Conservation (phyloP, 2,113 vertebrate genomes). For the Herpailurus yagouaroundi region DNA sequence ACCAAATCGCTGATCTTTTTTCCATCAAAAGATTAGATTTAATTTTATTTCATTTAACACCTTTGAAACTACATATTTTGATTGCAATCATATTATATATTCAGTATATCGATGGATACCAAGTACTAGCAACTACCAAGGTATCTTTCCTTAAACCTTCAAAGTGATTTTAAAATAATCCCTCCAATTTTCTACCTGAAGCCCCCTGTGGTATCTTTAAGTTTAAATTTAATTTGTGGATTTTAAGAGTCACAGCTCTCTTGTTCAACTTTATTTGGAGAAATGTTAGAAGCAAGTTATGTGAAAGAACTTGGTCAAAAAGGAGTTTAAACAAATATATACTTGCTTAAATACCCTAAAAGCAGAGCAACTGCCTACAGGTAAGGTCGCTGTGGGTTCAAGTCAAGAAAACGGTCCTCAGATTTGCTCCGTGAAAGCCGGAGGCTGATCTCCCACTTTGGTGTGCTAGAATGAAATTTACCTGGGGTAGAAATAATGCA, state of each 20-base stretch:
- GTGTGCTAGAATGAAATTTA: neutral
- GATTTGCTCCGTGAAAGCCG: neutral
- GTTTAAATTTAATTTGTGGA: constrained; percentile 44
- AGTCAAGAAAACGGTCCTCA: neutral
- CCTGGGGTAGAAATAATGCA: neutral
- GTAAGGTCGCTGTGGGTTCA: neutral
- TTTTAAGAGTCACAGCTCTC: constrained; percentile 55
- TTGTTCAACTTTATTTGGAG: constrained; percentile 55
- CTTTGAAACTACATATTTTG: constrained; percentile 16
- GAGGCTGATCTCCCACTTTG: neutral
- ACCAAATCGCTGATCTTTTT: constrained; percentile 57
- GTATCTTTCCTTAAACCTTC: neutral
- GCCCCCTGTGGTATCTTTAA: constrained; percentile 30
- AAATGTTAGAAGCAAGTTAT: constrained; percentile 35
- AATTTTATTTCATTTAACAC: constrained; percentile 32
- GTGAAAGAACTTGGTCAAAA: constrained; percentile 25
- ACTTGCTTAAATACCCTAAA: constrained; percentile 38
- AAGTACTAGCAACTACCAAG: neutral
- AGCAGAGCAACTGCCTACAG: constrained; percentile 19
- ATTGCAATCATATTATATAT: neutral
- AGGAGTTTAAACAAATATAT: constrained; percentile 44
- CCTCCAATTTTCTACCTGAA: constrained; percentile 23
- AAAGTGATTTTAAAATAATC: constrained; percentile 45
- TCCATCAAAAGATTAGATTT: constrained; percentile 7
- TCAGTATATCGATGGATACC: neutral